Evolutionary conservation across 2,113 vertebrate genomes (phyloP), one percentile per base, ranked within the genome.

Genomic region (Mus spicilegus): DNA sequence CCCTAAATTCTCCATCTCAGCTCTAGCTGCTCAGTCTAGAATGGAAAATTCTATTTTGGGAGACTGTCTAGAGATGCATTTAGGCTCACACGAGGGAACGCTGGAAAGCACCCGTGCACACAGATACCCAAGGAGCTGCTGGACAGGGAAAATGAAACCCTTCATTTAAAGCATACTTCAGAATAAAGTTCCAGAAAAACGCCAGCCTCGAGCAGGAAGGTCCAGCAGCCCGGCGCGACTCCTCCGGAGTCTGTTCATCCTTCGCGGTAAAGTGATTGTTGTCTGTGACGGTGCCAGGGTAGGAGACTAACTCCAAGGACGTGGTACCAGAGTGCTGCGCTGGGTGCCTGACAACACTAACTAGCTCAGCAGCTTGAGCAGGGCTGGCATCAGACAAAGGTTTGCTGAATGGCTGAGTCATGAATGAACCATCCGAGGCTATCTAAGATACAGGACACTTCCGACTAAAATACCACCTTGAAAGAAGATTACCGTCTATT

Each of bases 11-110:
- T 24, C 54, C 3, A 20, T 81, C 76, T 91, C 86, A 72, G 84
- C 81, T 90, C 54, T 19, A 91, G 93, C 85, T 93, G 58, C 89
- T 90, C 77, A 70, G 46, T 76, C 75, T 95, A 93, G 93, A 95
- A 93, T 93, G 93, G 94, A 93, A 97, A 96, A 84, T 94, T 90
- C 97, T 97, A 96, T 93, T 96, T 93, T 26, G 39, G 92, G 93
- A 95, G 97, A 87, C 87, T 86, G 70, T 96, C 90, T 87, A 72
- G 70, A 90, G 93, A 96, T 67, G 75, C 87, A 90, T 87, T 78
- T 70, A 93, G 91, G 92, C 84, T 63, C 63, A 63, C 39, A 6
- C 9, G 84, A 96, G 63, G 63, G 58, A 96, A 93, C 80, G 63
- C 61, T 93, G 87, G 92, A 94, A 91, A 67, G 95, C 80, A 85